Conservation (phyloP, 2,888 invertebrate genomes). For the Hofmannophila pseudospretella region DNA sequence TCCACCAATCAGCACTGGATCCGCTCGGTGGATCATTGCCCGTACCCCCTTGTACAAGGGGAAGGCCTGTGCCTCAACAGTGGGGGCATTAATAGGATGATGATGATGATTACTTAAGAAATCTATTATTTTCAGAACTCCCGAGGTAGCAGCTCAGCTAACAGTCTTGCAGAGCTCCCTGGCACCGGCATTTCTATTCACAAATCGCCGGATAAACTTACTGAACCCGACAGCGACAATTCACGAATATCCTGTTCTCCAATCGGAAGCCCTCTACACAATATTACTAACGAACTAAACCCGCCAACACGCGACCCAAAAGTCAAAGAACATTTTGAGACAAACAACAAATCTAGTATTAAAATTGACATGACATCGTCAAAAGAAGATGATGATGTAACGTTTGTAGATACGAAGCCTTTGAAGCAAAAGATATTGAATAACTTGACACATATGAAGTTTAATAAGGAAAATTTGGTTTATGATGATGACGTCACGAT, state of each 20-base stretch:
- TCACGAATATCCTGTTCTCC: slow-evolving; percentile 54
- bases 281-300: slow-evolving; percentile 35
- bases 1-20: no score
- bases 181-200: slow-evolving; percentile 16
- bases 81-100: no score
- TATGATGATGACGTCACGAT: slow-evolving; percentile 60
- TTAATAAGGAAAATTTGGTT: slow-evolving; percentile 7
- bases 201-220: slow-evolving; percentile 20
- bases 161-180: slow-evolving; percentile 29
- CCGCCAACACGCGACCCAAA: background rate
- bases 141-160: slow-evolving; percentile 18
- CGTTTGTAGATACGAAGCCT: slow-evolving; percentile 13
- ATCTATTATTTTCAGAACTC: slow-evolving; percentile 21
- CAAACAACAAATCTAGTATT: background rate
- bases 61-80: no score
- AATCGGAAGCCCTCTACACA: slow-evolving; percentile 46
- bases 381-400: slow-evolving; percentile 8
- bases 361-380: background rate
- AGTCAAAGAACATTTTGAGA: no score
- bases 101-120: no score
- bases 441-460: slow-evolving; percentile 16
- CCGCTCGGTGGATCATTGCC: no score
- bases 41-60: no score
- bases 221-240: slow-evolving; percentile 21
- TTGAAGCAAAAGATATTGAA: slow-evolving; percentile 22